phyloP scores from a whole-genome alignment of 92 coral and sea anemone species.

The Epizoanthus scotinus region DNA sequence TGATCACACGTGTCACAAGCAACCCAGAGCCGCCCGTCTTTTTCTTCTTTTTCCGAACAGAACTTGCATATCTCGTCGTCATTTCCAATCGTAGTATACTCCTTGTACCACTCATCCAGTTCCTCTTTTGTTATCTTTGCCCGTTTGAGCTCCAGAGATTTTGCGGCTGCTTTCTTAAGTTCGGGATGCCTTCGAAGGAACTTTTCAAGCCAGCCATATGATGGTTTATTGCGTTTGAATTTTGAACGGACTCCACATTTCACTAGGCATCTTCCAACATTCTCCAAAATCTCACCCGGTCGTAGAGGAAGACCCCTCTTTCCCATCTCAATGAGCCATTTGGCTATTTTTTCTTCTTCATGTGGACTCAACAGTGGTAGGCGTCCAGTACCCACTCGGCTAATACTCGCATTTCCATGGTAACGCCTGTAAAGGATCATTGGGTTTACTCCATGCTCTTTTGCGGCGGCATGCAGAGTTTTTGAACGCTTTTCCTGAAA shows the following conservation, averaged over 20 bases:
- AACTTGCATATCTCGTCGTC: slow-evolving; percentile 22
- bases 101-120: background rate
- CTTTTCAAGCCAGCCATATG: background rate
- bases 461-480: too few species aligned
- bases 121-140: background rate
- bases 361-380: background rate
- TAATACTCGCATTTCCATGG: background rate
- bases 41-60: background rate
- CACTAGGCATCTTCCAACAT: background rate
- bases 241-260: background rate
- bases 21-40: slow-evolving; percentile 13
- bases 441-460: too few species aligned
- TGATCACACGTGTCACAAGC: slow-evolving; percentile 6
- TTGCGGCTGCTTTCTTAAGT: background rate
- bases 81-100: background rate
- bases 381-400: background rate
- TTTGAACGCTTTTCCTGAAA: too few species aligned
- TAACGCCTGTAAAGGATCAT: background rate
- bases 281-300: background rate
- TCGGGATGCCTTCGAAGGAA: background rate
- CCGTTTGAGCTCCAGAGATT: background rate
- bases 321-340: background rate
- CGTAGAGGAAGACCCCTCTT: background rate
- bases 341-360: background rate
- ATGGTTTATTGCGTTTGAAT: background rate